Evolutionary conservation across 2,888 invertebrate species (phyloP), one percentile per base, ranked within the genome.

Genomic region (Drosophila gaucha): DNA sequence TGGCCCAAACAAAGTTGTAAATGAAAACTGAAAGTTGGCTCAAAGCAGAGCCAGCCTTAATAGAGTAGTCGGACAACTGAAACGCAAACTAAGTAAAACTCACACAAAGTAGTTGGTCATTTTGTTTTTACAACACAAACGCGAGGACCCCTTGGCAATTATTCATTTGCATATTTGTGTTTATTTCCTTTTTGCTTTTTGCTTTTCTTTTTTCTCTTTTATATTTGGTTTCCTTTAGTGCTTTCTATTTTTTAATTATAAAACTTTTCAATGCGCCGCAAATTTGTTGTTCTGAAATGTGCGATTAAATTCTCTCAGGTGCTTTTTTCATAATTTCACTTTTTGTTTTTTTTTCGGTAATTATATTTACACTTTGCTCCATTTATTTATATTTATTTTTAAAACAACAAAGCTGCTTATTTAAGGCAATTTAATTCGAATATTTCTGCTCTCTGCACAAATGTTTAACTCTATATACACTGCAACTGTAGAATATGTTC

Each of bases 131-230:
- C 20, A 26, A 8, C 24, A 47, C 35, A 41, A 47, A 38, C 50
- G 22, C 8, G n/a, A 18, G 24, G 24, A 49, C 52, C 50, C 39
- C 24, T 47, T n/a, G 28, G 44, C 14, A 46, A n/a, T 47, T 51
- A 18, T 30, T 36, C 30, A 71, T 50, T 72, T 71, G 52, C 55
- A 54, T 62, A 66, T 44, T 50, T 72, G n/a, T 51, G 50, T 62
- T 1, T 64, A 31, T 46, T 24, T 38, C 12, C 39, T 47, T 43
- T 8, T 16, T 16, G 2, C 2, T 18, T 18, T 18, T 26, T 24
- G 24, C 10, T 39, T n/a, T 9, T 24, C 22, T 41, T 22, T 16
- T 8, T 28, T 14, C 10, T 6, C 16, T 57, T 52, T 36, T 16
- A 12, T 16, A 20, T 44, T 18, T 14, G 12, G 8, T 50, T 6